Percentiles rank a stretch among this genome's conserved stretches.
These are phyloP conservation scores for Phrynocephalus guinanensis DNA, from an alignment of 2,797 vertebrate genomes.

Conservation along the genomic window DNA sequence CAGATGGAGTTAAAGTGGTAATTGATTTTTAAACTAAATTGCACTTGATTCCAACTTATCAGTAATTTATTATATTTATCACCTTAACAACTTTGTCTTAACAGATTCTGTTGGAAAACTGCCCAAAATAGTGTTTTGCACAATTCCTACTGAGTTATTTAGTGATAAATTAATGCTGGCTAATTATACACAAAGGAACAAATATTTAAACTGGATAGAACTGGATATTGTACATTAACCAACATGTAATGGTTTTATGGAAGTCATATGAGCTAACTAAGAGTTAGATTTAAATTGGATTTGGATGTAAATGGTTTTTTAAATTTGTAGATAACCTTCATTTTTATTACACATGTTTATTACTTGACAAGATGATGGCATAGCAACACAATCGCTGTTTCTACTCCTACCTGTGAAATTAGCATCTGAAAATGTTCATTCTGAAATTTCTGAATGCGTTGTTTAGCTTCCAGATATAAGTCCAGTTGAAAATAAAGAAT, in stretches of 20 bases:
- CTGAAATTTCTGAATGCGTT: constrained; percentile 11
- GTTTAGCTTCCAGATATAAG: constrained; percentile 93
- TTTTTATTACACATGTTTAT: not conserved
- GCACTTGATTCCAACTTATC: not conserved
- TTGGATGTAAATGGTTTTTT: not conserved
- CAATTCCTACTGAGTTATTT: not conserved
- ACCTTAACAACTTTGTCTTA: too few relatives aligned
- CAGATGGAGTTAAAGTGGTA: not conserved
- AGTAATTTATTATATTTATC: not conserved
- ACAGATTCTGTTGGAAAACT: too few relatives aligned
- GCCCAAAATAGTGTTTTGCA: too few relatives aligned
- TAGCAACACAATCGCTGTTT: not conserved
- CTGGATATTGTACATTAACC: not conserved
- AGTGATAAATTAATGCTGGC: not conserved
- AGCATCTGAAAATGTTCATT: constrained; percentile 32
- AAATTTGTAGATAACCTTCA: too few relatives aligned
- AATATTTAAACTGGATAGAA: not conserved
- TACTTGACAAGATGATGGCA: not conserved
- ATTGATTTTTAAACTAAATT: not conserved
- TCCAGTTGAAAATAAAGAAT: constrained; percentile 93
- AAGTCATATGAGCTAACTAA: not conserved
- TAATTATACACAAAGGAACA: not conserved
- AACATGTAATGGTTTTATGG: not conserved
- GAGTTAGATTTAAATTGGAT: not conserved
- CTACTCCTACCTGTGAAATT: not conserved